Conservation (phyloP, 2,113 vertebrate species). For the Okapia johnstoni region DNA sequence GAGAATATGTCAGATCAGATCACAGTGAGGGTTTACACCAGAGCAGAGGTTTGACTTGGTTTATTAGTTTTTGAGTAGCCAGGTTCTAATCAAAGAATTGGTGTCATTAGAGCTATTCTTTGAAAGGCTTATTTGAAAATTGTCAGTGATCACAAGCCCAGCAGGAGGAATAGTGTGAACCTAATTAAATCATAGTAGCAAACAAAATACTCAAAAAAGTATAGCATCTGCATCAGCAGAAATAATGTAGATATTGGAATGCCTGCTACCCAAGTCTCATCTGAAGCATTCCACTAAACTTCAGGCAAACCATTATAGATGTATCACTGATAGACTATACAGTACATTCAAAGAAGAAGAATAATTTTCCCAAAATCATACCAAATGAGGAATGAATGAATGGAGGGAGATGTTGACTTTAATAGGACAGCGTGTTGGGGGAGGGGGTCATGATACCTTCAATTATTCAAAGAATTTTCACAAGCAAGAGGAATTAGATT, state of each 20-base stretch:
- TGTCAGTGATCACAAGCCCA: not conserved
- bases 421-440: not conserved
- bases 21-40: not conserved
- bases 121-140: not conserved
- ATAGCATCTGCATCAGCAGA: not conserved
- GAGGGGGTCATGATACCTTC: not conserved
- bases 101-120: not conserved
- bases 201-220: not conserved
- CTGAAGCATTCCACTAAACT: not conserved
- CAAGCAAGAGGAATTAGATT: not conserved
- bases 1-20: not conserved
- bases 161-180: not conserved
- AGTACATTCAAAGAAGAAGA: not conserved
- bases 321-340: not conserved
- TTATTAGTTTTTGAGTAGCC: not conserved
- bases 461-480: not conserved
- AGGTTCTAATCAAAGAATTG: not conserved
- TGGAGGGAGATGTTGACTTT: not conserved
- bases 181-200: not conserved
- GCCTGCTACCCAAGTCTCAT: not conserved
- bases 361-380: not conserved
- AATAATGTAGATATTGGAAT: not conserved
- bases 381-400: not conserved
- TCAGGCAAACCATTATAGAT: not conserved
- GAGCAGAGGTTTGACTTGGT: not conserved